Percentiles rank a stretch among this genome's conserved stretches.
phyloP scores from a whole-genome alignment of 2,888 invertebrate genomes.

The Philhelius pedissequus region DNA sequence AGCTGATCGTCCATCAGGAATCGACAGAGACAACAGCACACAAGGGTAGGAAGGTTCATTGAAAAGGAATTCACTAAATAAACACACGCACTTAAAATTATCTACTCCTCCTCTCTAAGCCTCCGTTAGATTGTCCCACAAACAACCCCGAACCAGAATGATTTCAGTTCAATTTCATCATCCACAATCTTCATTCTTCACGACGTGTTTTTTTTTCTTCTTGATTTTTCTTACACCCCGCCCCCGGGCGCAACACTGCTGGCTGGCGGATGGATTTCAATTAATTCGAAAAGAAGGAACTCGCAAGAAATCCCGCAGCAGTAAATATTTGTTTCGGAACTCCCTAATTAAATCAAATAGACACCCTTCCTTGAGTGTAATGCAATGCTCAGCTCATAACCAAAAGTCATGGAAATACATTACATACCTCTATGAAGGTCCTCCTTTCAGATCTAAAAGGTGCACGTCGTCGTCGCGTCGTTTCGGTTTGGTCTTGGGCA shows the following conservation, averaged over 20 bases:
- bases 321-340: constrained; percentile 66
- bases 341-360: constrained; percentile 65
- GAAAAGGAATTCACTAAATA: constrained; percentile 22
- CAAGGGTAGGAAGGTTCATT: not conserved
- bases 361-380: not conserved
- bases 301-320: constrained; percentile 16
- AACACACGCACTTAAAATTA: constrained; percentile 12
- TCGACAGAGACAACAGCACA: not conserved
- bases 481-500: not conserved
- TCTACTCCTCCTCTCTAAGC: not conserved
- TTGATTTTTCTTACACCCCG: no score
- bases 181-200: constrained; percentile 7
- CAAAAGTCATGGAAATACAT: not conserved
- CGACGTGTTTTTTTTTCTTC: not conserved
- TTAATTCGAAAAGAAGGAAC: constrained; percentile 45
- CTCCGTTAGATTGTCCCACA: not conserved
- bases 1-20: constrained; percentile 33
- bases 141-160: constrained; percentile 26
- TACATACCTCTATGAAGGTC: not conserved
- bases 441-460: not conserved
- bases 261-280: constrained; percentile 46
- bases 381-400: not conserved
- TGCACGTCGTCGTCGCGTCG: not conserved
- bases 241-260: not conserved
- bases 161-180: constrained; percentile 25